Evolutionary conservation across 2,888 invertebrate genomes (phyloP).

Genomic region (Congeria kusceri): DNA sequence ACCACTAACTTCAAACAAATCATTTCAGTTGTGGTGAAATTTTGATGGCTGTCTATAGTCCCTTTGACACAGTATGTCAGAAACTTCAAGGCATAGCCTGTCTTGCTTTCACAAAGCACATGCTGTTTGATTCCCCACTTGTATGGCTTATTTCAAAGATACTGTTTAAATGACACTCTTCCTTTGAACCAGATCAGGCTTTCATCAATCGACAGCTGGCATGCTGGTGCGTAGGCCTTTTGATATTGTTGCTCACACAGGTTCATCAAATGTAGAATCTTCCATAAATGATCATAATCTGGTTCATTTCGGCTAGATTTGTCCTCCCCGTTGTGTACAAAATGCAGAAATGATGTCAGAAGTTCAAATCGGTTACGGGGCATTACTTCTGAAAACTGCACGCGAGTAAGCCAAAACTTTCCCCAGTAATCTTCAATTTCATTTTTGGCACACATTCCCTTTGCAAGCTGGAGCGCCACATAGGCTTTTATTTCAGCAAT

Average conservation of each 20-base stretch:
- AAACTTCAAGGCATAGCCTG: slow-evolving; percentile 30
- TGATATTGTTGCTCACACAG: too few species aligned
- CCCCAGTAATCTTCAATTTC: too few species aligned
- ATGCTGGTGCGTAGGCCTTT: slow-evolving; percentile 19
- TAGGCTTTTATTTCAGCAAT: neutral
- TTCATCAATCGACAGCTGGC: slow-evolving; percentile 34
- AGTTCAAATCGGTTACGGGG: too few species aligned
- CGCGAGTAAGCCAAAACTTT: neutral
- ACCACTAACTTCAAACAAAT: too few species aligned
- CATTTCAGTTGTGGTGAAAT: too few species aligned
- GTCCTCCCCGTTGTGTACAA: neutral
- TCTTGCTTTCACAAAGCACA: slow-evolving; percentile 47
- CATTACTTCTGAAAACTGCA: too few species aligned
- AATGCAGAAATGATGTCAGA: too few species aligned
- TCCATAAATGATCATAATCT: slow-evolving; percentile 19
- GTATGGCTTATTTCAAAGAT: slow-evolving; percentile 34
- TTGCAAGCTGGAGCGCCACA: too few species aligned
- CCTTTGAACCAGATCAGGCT: slow-evolving; percentile 50
- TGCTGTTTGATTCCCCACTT: slow-evolving; percentile 36
- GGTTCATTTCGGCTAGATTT: neutral
- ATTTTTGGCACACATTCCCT: too few species aligned
- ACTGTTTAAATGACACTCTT: slow-evolving; percentile 34
- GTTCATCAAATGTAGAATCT: too few species aligned
- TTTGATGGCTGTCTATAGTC: too few species aligned
- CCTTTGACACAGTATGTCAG: slow-evolving; percentile 9